Percentiles rank a stretch among this genome's conserved stretches.
Conservation (phyloP, 2,888 invertebrate genomes). For the Eupeodes latifasciatus region DNA sequence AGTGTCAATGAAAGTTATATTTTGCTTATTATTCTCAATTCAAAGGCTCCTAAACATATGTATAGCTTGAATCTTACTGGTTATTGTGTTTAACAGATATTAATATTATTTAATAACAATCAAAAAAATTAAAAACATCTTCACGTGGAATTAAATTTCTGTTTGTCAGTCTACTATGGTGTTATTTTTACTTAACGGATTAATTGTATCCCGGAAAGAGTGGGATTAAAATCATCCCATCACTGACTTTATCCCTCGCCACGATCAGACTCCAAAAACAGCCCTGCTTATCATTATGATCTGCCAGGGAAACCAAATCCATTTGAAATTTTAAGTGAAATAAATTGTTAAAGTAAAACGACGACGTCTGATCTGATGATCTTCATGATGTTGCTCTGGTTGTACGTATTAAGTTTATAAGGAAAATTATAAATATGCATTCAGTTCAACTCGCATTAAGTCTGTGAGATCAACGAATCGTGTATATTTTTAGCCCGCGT, state of each 20-base stretch:
- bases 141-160: background rate
- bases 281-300: constrained; percentile 44
- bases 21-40: no score
- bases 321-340: constrained; percentile 66
- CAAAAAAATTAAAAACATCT: background rate
- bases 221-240: constrained; percentile 15
- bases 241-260: background rate
- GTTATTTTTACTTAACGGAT: constrained; percentile 15
- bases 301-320: constrained; percentile 22
- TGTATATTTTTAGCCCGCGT: constrained; percentile 39
- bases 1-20: no score
- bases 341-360: constrained; percentile 65
- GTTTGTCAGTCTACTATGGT: background rate
- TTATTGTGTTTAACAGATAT: no score
- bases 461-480: constrained; percentile 57
- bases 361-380: background rate
- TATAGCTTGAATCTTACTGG: no score
- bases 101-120: background rate
- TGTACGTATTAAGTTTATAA: constrained; percentile 30
- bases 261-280: background rate
- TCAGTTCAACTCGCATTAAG: background rate
- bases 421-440: constrained; percentile 40
- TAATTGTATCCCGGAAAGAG: constrained; percentile 37
- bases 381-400: background rate
- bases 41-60: no score